Base-by-base conservation (phyloP, 53 echinoderm and acorn worm species). In the Paracentrotus lividus region DNA sequence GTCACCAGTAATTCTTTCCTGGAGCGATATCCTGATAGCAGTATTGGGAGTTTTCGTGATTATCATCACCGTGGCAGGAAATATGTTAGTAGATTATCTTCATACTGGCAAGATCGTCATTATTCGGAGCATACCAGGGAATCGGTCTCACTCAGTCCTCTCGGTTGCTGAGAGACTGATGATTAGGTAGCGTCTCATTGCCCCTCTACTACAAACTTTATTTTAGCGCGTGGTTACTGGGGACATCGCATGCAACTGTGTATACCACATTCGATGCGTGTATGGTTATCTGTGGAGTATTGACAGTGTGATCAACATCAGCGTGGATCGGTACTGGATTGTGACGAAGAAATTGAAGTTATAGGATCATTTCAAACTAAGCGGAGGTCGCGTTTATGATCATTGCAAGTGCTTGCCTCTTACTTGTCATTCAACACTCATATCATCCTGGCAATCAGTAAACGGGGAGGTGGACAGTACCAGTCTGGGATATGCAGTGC, bases 271-370 rank as follows among this genome's bases (percentile, higher is more conserved):
- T 86, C 33, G 86, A 86, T 33, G n/a, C 34, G 6, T 26, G 18
- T 33, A 56, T 0, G 38, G 32, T 6, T 15, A n/a, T 15, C 5
- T 55, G 64, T 1, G 33, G 36, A 7, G 66, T 65, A 1, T 4
- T 89, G n/a, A n/a, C 5, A 61, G 21, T 1, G 42, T 89, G 23
- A 86, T 86, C 57, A 56, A 53, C 56, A 86, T 61, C 33, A n/a
- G n/a, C 55, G 89, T 89, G 8, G 89, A 89, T 64, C 60, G 64
- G 32, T 89, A 89, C 27, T 89, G 89, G 89, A 89, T 89, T 15
- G 89, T 89, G 65, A 89, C 34, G 34, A 89, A 61, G 64, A 89
- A 89, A 13, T 55, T 86, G 34, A n/a, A 56, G 27, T 86, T n/a
- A 86, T 8, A 31, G 57, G 15, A 34, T 56, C 1, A 56, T 86